Base-by-base conservation (phyloP, 1,140 invertebrate genomes). In the Semibalanus balanoides region DNA sequence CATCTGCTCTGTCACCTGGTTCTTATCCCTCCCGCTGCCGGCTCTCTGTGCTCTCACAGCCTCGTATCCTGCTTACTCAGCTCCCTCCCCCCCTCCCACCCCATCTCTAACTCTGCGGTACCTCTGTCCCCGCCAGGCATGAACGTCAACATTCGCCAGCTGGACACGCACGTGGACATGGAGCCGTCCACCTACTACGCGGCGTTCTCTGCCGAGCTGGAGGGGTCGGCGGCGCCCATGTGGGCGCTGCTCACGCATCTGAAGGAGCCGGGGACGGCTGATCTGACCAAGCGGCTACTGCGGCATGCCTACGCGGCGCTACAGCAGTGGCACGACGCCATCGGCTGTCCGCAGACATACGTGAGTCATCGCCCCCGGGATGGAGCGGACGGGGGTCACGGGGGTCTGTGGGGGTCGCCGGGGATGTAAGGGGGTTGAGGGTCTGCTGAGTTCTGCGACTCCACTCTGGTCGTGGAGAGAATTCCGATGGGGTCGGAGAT, bases 111-210 rank as follows among this genome's bases (percentile, higher is more conserved):
- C 35, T 17, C 35, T 40, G 5, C 35, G 5, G n/a, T n/a, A 7
- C 11, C 14, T 25, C 51, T 14, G 7, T 25, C 76, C 69, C 80
- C 82, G 82, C 17, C 80, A 93, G 93, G 93, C 73, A 97, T 97
- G 95, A 97, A 97, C 85, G 91, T 97, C 19, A 98, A 98, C 85
- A 88, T 93, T 77, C 87, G 94, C 78, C 94, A 97, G 83, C 85
- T 94, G 74, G 90, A 87, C 80, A 90, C 93, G 74, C 95, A 97
- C 84, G 90, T 97, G n/a, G 95, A 98, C 87, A 97, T 94, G 85
- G 96, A 98, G 83, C 94, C 95, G 27, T 95, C 94, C 77, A 95
- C 94, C 0, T 98, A 98, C 85, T 97, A 97, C 85, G 94, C 95
- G 73, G 95, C 96, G 0, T 98, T 97, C 85, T 95, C 93, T 76